These are phyloP conservation scores for Pristionchus entomophagus DNA, from an alignment of 2,888 invertebrate species.

Conservation along the genomic window DNA sequence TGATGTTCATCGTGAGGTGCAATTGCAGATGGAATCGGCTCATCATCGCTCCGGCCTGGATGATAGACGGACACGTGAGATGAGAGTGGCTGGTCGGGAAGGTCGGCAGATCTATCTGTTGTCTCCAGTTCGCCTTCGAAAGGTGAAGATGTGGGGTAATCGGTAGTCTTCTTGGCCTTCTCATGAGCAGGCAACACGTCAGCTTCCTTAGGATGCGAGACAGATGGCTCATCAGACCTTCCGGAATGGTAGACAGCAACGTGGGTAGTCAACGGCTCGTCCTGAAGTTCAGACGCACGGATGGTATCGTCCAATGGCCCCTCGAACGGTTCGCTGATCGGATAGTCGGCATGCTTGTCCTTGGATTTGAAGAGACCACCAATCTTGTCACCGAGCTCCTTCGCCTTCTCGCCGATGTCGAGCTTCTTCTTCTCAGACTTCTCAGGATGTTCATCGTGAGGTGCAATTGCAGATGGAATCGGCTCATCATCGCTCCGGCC, in stretches of 20 bases:
- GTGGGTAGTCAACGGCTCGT: neutral
- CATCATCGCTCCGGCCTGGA: conserved; percentile 13
- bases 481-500: neutral
- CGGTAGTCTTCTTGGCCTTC: neutral
- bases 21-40: neutral
- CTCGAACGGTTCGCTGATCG: neutral
- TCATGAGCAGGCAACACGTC: neutral
- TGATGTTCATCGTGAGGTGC: neutral
- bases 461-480: neutral
- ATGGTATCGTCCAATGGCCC: neutral
- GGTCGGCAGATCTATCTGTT: neutral
- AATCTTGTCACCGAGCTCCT: conserved; percentile 20
- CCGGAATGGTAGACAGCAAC: conserved; percentile 25
- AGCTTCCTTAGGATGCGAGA: neutral
- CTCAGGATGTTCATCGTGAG: neutral
- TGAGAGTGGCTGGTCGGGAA: neutral
- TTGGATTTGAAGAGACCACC: conserved; percentile 29
- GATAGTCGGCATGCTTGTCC: conserved; percentile 9
- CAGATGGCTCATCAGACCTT: neutral
- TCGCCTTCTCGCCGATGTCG: conserved; percentile 30
- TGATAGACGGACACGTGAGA: conserved; percentile 27
- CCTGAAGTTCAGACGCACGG: neutral
- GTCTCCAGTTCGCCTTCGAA: conserved; percentile 18
- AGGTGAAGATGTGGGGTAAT: neutral
- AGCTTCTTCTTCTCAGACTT: conserved; percentile 34